Percentiles rank a stretch among this genome's conserved stretches.
Conservation (phyloP, 2,888 invertebrate genomes). For the Diadromus collaris region DNA sequence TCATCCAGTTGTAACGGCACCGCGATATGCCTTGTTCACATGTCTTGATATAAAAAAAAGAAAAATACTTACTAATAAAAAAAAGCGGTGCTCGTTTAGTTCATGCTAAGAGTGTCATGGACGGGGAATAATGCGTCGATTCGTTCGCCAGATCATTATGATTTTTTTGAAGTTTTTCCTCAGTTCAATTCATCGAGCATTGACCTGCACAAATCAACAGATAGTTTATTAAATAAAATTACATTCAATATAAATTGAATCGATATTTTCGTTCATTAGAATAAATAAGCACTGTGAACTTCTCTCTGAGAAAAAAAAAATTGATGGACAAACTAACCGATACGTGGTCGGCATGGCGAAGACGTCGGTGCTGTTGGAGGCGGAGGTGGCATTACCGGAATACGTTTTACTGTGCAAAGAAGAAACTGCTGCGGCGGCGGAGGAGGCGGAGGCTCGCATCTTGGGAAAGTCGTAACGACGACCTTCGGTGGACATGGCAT, state of each 20-base stretch:
- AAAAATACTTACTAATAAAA: constrained; percentile 58
- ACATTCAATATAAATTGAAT: background rate
- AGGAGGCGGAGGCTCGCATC: constrained; percentile 52
- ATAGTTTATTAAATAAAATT: background rate
- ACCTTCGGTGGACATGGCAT: constrained; percentile 70
- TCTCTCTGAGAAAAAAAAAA: no score
- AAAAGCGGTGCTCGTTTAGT: constrained; percentile 58
- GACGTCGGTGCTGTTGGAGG: constrained; percentile 65
- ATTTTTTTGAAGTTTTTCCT: background rate
- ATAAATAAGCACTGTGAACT: no score
- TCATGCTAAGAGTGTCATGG: constrained; percentile 51
- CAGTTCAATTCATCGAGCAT: constrained; percentile 34
- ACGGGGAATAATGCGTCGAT: constrained; percentile 41
- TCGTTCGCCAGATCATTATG: constrained; percentile 28
- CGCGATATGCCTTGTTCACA: constrained; percentile 60
- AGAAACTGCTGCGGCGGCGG: constrained; percentile 58
- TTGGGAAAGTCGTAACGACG: constrained; percentile 64
- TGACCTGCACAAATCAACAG: constrained; percentile 28
- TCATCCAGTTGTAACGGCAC: constrained; percentile 57
- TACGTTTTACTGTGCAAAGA: constrained; percentile 63
- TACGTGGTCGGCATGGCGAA: constrained; percentile 63
- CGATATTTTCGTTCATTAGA: background rate
- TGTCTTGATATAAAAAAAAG: constrained; percentile 56
- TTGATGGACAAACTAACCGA: constrained; percentile 36
- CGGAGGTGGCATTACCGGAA: constrained; percentile 68